phyloP scores from a whole-genome alignment of 2,113 vertebrate genomes.

The Hemibagrus wyckioides region DNA sequence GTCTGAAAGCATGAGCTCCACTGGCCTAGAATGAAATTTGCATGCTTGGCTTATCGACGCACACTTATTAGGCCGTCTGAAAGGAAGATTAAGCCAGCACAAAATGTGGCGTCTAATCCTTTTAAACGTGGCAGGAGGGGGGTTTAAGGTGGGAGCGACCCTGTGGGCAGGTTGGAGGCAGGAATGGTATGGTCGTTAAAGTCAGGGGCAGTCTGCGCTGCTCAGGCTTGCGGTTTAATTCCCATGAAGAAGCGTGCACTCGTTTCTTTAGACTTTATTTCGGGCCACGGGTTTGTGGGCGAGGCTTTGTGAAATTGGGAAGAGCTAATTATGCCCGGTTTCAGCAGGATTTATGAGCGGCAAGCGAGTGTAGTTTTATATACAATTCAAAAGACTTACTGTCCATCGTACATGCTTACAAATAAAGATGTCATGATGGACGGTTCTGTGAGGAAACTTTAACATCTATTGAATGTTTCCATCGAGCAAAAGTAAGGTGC shows the following conservation, averaged over 20 bases:
- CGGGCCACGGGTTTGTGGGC: neutral
- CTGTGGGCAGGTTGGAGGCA: conserved; percentile 59
- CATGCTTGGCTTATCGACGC: conserved; percentile 80
- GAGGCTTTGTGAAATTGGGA: conserved; percentile 21
- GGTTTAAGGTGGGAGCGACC: conserved; percentile 73
- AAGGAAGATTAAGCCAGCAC: conserved; percentile 81
- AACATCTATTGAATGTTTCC: too few relatives aligned
- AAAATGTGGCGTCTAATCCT: conserved; percentile 83
- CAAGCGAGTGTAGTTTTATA: neutral
- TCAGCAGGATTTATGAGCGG: neutral
- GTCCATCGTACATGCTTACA: neutral
- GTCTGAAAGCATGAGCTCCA: conserved; percentile 72
- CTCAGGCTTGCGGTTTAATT: conserved; percentile 11
- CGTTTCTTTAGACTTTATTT: neutral
- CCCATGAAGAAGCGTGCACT: conserved; percentile 1
- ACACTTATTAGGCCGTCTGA: conserved; percentile 80
- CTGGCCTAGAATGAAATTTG: conserved; percentile 80
- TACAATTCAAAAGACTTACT: neutral
- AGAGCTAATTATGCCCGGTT: neutral
- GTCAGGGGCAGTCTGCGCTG: conserved; percentile 51
- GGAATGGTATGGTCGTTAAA: conserved; percentile 43
- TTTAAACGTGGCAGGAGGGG: conserved; percentile 79
- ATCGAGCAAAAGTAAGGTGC: too few relatives aligned
- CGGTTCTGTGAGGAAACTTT: too few relatives aligned
- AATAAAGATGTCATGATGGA: too few relatives aligned